Evolutionary conservation across 2,888 invertebrate species (phyloP).

Genomic region (Drosophila subquinaria): DNA sequence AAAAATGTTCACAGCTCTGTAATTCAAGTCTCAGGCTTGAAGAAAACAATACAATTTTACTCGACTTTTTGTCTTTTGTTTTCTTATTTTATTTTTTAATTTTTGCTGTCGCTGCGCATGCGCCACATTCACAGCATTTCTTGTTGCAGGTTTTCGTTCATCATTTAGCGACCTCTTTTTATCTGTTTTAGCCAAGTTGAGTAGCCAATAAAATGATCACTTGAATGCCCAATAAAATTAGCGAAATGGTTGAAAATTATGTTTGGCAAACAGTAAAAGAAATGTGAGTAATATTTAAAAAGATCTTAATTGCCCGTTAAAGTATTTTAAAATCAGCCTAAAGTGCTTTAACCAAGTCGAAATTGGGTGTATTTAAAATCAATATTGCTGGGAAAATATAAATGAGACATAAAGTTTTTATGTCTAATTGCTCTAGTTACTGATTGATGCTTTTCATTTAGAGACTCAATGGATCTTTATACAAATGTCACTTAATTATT

Average conservation of each 20-base stretch:
- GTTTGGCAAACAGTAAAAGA: not conserved
- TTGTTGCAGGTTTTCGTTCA: constrained; percentile 13
- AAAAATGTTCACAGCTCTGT: constrained; percentile 61
- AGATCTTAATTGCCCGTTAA: constrained; percentile 13
- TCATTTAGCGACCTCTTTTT: constrained; percentile 5
- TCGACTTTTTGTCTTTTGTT: constrained; percentile 7
- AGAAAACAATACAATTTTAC: constrained; percentile 14
- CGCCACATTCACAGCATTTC: constrained; percentile 22
- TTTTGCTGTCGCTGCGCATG: constrained; percentile 37
- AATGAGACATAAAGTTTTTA: not conserved
- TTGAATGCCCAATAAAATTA: constrained; percentile 17
- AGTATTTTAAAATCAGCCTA: not conserved
- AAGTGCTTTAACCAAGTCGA: not conserved
- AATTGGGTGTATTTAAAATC: not conserved
- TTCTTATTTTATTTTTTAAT: constrained; percentile 5
- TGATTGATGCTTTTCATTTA: not conserved
- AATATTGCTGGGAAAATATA: not conserved
- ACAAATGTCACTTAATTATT: not conserved
- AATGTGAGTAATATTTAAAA: constrained; percentile 14
- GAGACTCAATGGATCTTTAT: not conserved
- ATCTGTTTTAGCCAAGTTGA: constrained; percentile 15
- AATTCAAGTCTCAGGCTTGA: constrained; percentile 59
- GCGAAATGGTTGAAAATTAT: constrained; percentile 25
- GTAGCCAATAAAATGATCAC: constrained; percentile 23
- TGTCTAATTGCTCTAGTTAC: not conserved